Base-by-base conservation (phyloP, 1,140 invertebrate genomes). In the Trachelipus rathkii region DNA sequence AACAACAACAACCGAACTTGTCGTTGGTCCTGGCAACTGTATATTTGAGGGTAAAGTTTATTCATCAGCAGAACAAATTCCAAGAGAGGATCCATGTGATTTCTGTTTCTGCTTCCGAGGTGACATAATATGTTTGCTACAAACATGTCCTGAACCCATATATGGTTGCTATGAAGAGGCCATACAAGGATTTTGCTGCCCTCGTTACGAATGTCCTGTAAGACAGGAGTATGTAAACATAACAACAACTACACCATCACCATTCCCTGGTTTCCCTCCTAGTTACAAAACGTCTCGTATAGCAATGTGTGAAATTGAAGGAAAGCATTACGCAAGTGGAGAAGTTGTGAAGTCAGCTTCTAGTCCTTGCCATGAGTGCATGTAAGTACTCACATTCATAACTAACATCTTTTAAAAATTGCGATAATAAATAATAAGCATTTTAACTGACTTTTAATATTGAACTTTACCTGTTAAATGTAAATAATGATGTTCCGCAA, bases 91-190 rank as follows among this genome's bases (percentile, higher is more conserved):
- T 87, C 93, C 95, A 44, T 97, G 95, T 84, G 94, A 96, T 83
- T 97, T 96, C 87, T 97, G 95, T 85, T 97, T 97, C 90, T 97
- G 95, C 88, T 97, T 96, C 88, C 89, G 95, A 85, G 94, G 94
- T 84, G 95, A 96, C 83, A 96, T 97, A 79, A 96, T 97, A 81
- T 97, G 95, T 82, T 86, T 97, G 66, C 94, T 96, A 85, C 95
- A 97, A 84, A 95, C 93, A 82, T 97, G 95, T 86, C 95, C 95
- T 72, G 94, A 94, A 44, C 95, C 95, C 69, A 95, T 96, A 81
- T 89, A 91, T 60, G 92, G 92, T 44, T 97, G 95, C 83, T 91
- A 92, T 83, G 92, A 95, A 84, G 94, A 96, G 86, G 91, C 92
- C 8, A 96, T 97, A 81, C 89, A 89, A 83, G 95, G 95, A 71